Conservation (phyloP, 2,113 vertebrate species). For the Oostethus manadensis region DNA sequence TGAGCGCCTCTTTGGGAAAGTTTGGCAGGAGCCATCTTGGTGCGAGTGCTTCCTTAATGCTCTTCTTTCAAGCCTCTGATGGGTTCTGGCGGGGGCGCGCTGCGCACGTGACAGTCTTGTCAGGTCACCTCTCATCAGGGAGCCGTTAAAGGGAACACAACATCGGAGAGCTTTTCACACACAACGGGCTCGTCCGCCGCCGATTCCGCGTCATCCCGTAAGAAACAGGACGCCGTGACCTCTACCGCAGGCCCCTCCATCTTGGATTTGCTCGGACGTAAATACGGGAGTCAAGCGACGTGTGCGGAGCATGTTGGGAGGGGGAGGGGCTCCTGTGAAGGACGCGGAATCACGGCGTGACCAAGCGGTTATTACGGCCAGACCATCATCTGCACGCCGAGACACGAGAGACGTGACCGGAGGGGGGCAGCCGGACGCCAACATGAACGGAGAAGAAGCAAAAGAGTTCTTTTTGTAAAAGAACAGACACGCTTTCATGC, state of each 20-base stretch:
- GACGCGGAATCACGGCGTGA: constrained; percentile 60
- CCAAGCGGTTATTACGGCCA: constrained; percentile 57
- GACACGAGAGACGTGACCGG: constrained; percentile 50
- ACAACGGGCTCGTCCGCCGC: not conserved
- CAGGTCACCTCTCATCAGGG: constrained; percentile 63
- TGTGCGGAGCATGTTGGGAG: constrained; percentile 8
- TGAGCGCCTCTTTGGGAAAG: constrained; percentile 54
- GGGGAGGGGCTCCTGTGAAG: constrained; percentile 52
- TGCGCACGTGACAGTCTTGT: constrained; percentile 58
- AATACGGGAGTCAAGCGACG: not conserved
- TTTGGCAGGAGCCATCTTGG: constrained; percentile 33
- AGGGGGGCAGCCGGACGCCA: not conserved
- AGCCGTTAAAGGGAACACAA: not conserved
- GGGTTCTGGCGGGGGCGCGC: constrained; percentile 23
- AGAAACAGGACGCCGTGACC: constrained; percentile 36
- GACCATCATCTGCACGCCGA: constrained; percentile 45
- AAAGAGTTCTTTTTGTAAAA: not conserved
- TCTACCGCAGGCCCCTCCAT: constrained; percentile 14
- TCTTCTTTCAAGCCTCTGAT: constrained; percentile 34
- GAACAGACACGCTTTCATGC: too few species aligned
- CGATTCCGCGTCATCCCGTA: constrained; percentile 20
- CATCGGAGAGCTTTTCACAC: not conserved
- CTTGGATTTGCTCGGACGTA: constrained; percentile 36
- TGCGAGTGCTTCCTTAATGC: constrained; percentile 22
- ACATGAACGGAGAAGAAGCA: not conserved